Evolutionary conservation across 2,797 vertebrate genomes (phyloP), one percentile per base, ranked within the genome.

Genomic region (Sebastiscus albofasciatus): DNA sequence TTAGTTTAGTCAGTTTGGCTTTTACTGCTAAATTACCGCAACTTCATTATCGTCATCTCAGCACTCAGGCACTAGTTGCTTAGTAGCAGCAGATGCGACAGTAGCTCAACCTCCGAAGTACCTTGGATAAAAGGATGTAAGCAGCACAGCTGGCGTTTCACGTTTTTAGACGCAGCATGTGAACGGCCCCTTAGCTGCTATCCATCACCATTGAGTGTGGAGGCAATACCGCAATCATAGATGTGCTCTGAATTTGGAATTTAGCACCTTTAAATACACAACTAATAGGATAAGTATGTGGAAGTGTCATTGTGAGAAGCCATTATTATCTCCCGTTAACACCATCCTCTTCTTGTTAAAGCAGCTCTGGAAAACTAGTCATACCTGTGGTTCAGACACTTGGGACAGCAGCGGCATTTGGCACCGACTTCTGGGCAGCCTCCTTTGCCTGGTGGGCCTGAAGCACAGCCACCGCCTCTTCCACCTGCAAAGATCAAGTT

Each of bases 391-490:
- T 78, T 93, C 94, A 98, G 90, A 98, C 97, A 87, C 95, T 95
- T 91, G 96, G 96, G 92, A 97, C 97, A 67, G 94, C 96, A 72
- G 97, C 87, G 83, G 97, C 90, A 88, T 97, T 97, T 79, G 96
- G 96, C 80, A 97, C 97, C 60, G 96, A 96, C 94, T 99, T 99
- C 94, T 99, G 98, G 66, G 97, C 97, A 14, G 97, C 96, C 90
- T 98, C 98, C 93, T 99, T 99, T 83, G 98, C 98, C 96, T 99
- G 98, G 92, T 99, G 98, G 87, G 98, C 98, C 95, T 99, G 98
- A 83, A 99, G 96, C 93, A 99, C 98, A 72, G 98, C 98, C 78
- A 99, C 98, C 1, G 98, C 98, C 95, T 99, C 98, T 93, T 99
- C 98, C 95, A 99, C 98, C 98, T 99, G 78, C 27, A 83, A 83